Evolutionary conservation across 2,113 vertebrate genomes (phyloP), one percentile per base, ranked within the genome.

Genomic region (Silurus meridionalis): DNA sequence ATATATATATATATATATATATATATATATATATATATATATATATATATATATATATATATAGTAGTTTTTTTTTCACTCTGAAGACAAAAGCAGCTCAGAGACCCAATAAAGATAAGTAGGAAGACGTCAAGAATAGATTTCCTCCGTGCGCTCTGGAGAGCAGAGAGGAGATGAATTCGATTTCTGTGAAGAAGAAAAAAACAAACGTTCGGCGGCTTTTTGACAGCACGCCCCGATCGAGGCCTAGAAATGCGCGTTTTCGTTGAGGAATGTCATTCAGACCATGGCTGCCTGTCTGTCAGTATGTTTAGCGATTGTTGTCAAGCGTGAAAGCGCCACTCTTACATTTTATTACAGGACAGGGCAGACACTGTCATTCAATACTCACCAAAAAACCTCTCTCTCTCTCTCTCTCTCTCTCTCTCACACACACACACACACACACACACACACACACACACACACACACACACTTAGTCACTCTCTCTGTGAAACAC

Each of bases 311-410:
- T 94, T 95, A 93, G 89, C 84, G 86, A 91, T 89, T 91, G 91
- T 92, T 94, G 93, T 94, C 93, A 95, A 91, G 92, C 91, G 82
- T 94, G 91, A 94, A 94, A 94, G 92, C 91, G 92, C 90, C 91
- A 92, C 92, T 92, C 90, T 92, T 91, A 94, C 90, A 92, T 94
- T 94, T 93, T 93, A 93, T 92, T 93, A 93, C 90, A 91, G 91
- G 91, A 91, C 89, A 89, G 90, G 89, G 82, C 87, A 87, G 90
- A 89, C 80, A 86, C 89, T 92, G 93, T 92, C 92, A 91, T 92
- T 93, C 91, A 92, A 90, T 89, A 85, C 87, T 82, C 91, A 82
- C 74, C 69, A n/a, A 86, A 84, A 15, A 46, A 14, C 8, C 55
- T n/a, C 4, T 37, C 37, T 37, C 37, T 37, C 37, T 37, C 37